phyloP scores from a whole-genome alignment of 2,797 vertebrate genomes.

The Cuniculus paca region DNA sequence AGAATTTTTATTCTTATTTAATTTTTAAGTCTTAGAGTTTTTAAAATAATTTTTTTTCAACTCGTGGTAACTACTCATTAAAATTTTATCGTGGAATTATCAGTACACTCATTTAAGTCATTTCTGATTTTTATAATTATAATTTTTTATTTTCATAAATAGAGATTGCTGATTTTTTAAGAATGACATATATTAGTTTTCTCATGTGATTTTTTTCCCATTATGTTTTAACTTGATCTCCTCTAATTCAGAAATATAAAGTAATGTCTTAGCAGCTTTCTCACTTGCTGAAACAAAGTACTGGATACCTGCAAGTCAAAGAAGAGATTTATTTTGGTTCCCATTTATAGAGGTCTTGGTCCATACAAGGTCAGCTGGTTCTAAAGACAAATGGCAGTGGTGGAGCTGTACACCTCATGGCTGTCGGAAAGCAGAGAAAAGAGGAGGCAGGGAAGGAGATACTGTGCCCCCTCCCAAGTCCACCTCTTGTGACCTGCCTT shows the following conservation, averaged over 20 bases:
- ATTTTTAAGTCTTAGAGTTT: not conserved
- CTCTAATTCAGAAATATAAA: not conserved
- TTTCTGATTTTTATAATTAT: slow-evolving; percentile 21
- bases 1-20: not conserved
- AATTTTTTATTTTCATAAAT: not conserved
- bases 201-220: not conserved
- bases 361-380: not conserved
- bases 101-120: slow-evolving; percentile 24
- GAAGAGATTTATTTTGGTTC: not conserved
- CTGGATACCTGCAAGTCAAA: not conserved
- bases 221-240: slow-evolving; percentile 44
- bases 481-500: not conserved
- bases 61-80: not conserved
- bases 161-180: not conserved
- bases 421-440: not conserved
- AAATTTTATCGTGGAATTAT: not conserved
- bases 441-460: not conserved
- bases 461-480: not conserved
- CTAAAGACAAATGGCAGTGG: too few species aligned
- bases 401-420: not conserved
- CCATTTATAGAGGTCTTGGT: not conserved
- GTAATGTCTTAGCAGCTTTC: not conserved
- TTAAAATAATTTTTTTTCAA: not conserved
- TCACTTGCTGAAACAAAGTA: not conserved
- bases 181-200: not conserved